Evolutionary conservation across 2,797 vertebrate genomes (phyloP).

Genomic region (Poecilia picta): DNA sequence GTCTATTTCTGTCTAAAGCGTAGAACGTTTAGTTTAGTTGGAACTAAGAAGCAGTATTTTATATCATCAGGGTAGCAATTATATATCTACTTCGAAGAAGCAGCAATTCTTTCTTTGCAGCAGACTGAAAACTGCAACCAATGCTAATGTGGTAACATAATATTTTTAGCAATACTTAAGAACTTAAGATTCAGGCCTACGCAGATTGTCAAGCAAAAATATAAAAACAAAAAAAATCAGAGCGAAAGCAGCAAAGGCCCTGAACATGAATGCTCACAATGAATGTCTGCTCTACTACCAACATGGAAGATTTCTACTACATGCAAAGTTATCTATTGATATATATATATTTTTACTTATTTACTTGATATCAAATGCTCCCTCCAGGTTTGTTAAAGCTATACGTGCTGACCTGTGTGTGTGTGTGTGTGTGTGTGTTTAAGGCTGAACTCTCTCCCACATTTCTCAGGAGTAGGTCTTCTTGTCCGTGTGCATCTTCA

Average conservation of each 20-base stretch:
- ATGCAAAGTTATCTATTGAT: background rate
- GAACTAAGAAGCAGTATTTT: background rate
- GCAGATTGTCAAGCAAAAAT: background rate
- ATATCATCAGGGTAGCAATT: background rate
- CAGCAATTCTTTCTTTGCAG: background rate
- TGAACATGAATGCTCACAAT: background rate
- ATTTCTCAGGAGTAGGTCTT: background rate
- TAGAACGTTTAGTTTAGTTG: background rate
- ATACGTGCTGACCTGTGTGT: background rate
- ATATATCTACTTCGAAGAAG: background rate
- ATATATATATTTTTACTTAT: background rate
- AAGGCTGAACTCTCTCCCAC: constrained; percentile 5
- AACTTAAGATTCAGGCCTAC: background rate
- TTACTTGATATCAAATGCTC: background rate
- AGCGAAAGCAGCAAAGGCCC: background rate
- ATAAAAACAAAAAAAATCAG: too few relatives aligned
- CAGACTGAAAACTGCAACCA: background rate
- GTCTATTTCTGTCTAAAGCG: background rate
- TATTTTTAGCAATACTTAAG: background rate
- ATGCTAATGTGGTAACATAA: background rate
- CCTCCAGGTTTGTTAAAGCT: background rate
- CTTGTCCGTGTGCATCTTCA: constrained; percentile 20
- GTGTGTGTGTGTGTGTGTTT: background rate
- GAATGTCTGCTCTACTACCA: background rate
- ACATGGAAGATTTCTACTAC: background rate